A percentile compares a stretch with the other conserved stretches of the same genome.
These are phyloP conservation scores for Autographa gamma DNA, from an alignment of 2,888 invertebrate genomes.

Conservation along the genomic window DNA sequence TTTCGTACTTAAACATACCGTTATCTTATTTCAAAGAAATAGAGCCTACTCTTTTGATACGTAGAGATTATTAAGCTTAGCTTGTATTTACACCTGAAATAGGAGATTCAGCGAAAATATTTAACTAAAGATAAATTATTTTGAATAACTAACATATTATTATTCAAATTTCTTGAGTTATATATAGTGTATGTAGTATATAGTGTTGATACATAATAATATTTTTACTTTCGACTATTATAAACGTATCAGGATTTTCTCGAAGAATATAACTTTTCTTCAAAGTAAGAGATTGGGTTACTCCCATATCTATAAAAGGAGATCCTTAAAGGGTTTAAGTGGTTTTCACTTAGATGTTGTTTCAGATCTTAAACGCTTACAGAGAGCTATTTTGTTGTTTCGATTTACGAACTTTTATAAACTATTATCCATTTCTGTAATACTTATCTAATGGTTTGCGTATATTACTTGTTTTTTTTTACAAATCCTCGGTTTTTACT, in stretches of 20 bases:
- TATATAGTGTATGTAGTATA: no score
- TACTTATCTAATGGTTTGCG: no score
- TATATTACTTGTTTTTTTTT: no score
- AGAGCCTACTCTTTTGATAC: no score
- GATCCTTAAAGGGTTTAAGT: not conserved
- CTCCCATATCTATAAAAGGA: not conserved
- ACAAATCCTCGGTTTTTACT: no score
- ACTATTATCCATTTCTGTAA: no score
- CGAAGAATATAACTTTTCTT: not conserved
- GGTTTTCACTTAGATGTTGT: not conserved
- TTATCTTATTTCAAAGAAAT: no score
- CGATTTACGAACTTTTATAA: no score
- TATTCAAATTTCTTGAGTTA: no score
- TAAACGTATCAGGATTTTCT: not conserved
- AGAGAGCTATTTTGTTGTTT: no score
- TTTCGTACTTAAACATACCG: no score
- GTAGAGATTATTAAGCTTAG: not conserved
- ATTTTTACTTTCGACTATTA: not conserved
- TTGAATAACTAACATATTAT: not conserved
- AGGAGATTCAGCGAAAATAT: not conserved
- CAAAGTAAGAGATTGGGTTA: not conserved
- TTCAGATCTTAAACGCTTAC: no score
- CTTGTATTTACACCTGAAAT: not conserved
- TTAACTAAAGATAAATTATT: not conserved
- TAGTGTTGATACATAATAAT: not conserved